Evolutionary conservation across 2,797 vertebrate genomes (phyloP), one percentile per base, ranked within the genome.

Genomic region (Petrocephalus sullivani): DNA sequence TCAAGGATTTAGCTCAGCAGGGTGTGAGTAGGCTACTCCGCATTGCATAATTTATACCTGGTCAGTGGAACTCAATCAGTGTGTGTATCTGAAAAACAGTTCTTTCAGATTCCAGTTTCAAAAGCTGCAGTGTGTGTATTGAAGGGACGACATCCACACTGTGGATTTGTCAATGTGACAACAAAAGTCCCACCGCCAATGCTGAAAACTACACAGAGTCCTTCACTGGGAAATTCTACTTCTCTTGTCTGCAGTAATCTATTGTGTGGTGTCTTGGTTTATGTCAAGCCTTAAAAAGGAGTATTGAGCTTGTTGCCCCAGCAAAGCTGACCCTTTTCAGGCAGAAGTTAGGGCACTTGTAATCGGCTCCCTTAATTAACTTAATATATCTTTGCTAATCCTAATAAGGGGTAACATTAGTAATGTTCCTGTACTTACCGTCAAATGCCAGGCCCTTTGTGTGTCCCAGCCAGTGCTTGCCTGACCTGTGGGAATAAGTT

Each of bases 391-490:
- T 61, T 58, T 64, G 85, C 85, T 87, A 87, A 87, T 64, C 58
- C 85, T 87, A 87, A 87, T 64, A 41, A 61, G 37, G 58, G 85
- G 37, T 46, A 87, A 61, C 21, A 87, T 87, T 49, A 87, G 19
- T 51, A 37, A 49, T n/a, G 7, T 16, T 64, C 57, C 57, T 64
- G 19, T 37, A 49, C 37, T 46, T 60, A 49, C 57, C 10, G 8
- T 60, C 60, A 87, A 87, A 64, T 56, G 46, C 6, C 4, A 51
- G 7, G 81, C 19, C n/a, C 3, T 14, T 51, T 53, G 16, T 3
- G 51, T 53, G 49, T 81, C 37, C 37, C 12, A n/a, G n/a, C 7
- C 37, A 16, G 60, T 64, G 57, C 21, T 86, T 41, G 3, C n/a
- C 85, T 86, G 54, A 21, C 21, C 14, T 41, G 23, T 86, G 54